Conservation (phyloP, 2,888 invertebrate genomes). For the Macropis europaea region DNA sequence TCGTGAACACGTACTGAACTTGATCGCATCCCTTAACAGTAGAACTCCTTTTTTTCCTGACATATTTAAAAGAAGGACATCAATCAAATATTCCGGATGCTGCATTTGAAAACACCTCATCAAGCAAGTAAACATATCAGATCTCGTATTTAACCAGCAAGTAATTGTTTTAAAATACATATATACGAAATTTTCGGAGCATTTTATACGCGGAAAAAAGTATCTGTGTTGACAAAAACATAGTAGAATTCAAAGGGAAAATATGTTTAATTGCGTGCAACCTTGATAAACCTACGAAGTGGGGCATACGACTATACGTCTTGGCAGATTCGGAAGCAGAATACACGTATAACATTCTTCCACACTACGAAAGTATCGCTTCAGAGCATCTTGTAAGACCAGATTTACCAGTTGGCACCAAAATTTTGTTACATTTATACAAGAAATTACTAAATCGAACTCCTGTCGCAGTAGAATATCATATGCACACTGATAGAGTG, state of each 20-base stretch:
- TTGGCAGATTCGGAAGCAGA: slow-evolving; percentile 41
- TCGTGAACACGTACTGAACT: too few species aligned
- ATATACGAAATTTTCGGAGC: slow-evolving; percentile 29
- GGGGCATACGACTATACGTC: slow-evolving; percentile 34
- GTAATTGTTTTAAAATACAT: slow-evolving; percentile 30
- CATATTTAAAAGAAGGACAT: slow-evolving; percentile 31
- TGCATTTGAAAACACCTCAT: slow-evolving; percentile 32
- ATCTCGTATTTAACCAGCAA: slow-evolving; percentile 15
- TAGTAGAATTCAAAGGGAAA: slow-evolving; percentile 31
- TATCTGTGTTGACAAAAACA: slow-evolving; percentile 44
- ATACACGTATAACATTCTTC: slow-evolving; percentile 50
- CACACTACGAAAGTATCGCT: slow-evolving; percentile 54
- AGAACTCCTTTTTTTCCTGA: slow-evolving; percentile 30
- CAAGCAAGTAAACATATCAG: background rate
- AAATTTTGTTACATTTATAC: slow-evolving; percentile 45
- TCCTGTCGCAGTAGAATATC: slow-evolving; percentile 49
- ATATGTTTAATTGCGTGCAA: slow-evolving; percentile 20
- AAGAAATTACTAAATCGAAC: slow-evolving; percentile 37
- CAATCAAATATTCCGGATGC: slow-evolving; percentile 47
- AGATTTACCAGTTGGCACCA: slow-evolving; percentile 44
- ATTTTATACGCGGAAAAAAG: slow-evolving; percentile 21
- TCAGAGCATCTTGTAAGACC: slow-evolving; percentile 38
- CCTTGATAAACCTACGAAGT: slow-evolving; percentile 40
- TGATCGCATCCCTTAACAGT: too few species aligned
- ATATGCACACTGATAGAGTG: slow-evolving; percentile 49